Conservation (phyloP, 2,113 vertebrate species). For the Loxodonta africana region DNA sequence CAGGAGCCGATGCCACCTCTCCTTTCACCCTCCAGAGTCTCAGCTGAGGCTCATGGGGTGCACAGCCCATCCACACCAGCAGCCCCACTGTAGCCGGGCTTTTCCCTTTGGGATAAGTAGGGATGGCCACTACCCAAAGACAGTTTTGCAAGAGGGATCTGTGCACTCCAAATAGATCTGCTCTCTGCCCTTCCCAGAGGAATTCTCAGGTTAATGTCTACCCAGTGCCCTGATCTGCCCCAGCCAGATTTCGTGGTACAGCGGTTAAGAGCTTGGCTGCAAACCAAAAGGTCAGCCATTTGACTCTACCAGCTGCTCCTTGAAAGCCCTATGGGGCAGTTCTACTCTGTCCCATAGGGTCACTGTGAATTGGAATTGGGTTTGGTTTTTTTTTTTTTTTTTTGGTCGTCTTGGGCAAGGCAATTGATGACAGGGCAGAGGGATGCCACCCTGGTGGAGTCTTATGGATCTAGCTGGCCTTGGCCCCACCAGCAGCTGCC, state of each 20-base stretch:
- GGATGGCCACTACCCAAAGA: not conserved
- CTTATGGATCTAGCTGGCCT: not conserved
- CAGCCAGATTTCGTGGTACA: not conserved
- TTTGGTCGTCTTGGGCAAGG: not conserved
- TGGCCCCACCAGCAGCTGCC: not conserved
- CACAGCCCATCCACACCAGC: not conserved
- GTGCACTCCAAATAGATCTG: not conserved
- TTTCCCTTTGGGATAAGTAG: not conserved
- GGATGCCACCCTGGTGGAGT: not conserved
- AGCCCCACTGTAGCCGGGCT: not conserved
- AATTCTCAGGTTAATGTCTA: not conserved
- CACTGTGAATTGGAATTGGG: too few species aligned
- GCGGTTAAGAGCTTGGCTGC: too few species aligned
- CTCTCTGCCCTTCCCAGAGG: not conserved
- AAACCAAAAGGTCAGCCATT: too few species aligned
- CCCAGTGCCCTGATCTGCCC: too few species aligned
- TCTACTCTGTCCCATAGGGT: too few species aligned
- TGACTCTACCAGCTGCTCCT: too few species aligned
- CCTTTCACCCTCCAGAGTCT: not conserved
- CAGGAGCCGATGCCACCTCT: not conserved
- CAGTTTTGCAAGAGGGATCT: not conserved
- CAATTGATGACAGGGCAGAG: not conserved
- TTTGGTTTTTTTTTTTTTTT: too few species aligned
- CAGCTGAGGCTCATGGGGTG: not conserved
- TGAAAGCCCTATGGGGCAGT: too few species aligned